Base-by-base conservation (phyloP, 2,797 vertebrate genomes). In the Salarias fasciatus region DNA sequence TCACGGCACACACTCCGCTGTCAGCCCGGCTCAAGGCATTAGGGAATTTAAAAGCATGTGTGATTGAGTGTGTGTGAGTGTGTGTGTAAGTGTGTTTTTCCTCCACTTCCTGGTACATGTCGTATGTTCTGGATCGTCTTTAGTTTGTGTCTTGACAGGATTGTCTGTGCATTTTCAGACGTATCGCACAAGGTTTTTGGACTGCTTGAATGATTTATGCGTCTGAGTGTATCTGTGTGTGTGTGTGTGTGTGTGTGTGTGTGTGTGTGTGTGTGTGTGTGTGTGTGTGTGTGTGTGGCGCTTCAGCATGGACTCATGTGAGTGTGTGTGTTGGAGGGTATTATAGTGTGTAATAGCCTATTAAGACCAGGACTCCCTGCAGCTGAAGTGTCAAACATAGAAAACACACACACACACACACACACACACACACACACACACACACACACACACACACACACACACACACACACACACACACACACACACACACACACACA, bases 321-420 rank as follows among this genome's bases (percentile, higher is more conserved):
- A 29, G 33, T 49, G 66, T 31, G 64, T 63, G 48, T 72, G 64
- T 75, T 52, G 69, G 53, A 50, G 73, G 56, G 75, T 82, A 63
- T 86, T 79, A 75, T 41, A 72, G 80, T 86, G 83, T 84, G 82
- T 88, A 91, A 91, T 84, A 86, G 86, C 79, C 83, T 88, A 89
- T 90, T 90, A 90, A 88, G 86, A 85, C 74, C 81, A 78, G 66
- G 79, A 74, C 79, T 81, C 78, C 86, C 63, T 75, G 80, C 82
- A 82, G 86, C 82, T 82, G 79, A 62, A 72, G 84, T 87, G 86
- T 90, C 86, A 87, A 85, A 89, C 79, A 76, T n/a, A n/a, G n/a
- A n/a, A n/a, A n/a, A 66, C 75, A 77, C 55, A 13, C 50, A 58
- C 30, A 14, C 72, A 50, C 56, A 35, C 48, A 61, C 54, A 24